Conservation (phyloP, 2,113 vertebrate genomes). For the Chrysemys picta region DNA sequence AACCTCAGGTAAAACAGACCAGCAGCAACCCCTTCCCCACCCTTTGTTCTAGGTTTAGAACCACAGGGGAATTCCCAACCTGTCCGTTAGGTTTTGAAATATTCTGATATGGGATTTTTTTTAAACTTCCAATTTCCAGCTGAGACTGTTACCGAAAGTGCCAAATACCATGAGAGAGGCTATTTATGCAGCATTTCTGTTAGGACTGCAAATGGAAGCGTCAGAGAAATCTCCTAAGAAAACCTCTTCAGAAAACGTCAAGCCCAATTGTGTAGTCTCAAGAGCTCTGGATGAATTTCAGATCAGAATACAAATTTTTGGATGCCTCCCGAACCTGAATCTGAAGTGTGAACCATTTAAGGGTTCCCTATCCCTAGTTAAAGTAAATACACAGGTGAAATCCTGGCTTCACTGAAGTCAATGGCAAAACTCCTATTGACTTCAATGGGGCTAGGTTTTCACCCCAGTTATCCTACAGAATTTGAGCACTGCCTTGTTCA, state of each 20-base stretch:
- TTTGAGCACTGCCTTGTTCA: neutral
- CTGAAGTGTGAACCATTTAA: fast-evolving
- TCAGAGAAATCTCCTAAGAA: neutral
- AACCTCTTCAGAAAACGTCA: fast-evolving
- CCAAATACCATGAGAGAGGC: neutral
- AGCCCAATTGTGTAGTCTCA: fast-evolving
- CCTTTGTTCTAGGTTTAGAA: neutral
- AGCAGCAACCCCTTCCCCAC: neutral
- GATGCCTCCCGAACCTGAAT: neutral
- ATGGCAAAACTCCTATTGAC: neutral
- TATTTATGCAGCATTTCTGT: fast-evolving
- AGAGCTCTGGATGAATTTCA: fast-evolving
- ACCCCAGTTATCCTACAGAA: neutral
- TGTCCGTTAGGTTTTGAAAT: neutral
- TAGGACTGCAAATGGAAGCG: fast-evolving
- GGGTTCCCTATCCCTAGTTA: neutral
- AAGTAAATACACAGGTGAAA: too few relatives aligned
- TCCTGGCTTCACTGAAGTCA: neutral
- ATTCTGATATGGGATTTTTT: fast-evolving
- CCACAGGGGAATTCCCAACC: neutral
- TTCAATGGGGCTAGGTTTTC: neutral
- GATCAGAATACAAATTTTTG: fast-evolving
- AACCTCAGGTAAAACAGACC: fast-evolving
- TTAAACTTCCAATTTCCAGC: neutral
- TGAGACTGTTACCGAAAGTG: fast-evolving